Evolutionary conservation across 2,888 invertebrate species (phyloP), one percentile per base, ranked within the genome.

Genomic region (Zonitis immaculata): DNA sequence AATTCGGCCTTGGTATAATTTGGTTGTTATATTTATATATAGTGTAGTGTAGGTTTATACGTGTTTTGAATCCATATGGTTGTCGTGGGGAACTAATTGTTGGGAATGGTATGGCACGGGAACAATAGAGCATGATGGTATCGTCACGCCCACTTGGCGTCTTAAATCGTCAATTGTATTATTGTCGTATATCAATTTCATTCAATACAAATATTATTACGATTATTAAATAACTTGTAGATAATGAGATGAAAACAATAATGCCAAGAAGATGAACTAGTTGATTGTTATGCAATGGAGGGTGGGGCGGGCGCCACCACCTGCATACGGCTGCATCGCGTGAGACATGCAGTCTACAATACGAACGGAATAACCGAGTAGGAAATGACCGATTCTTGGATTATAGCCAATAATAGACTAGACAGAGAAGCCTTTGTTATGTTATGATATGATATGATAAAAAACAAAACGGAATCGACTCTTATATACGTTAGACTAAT

Each of bases 291-390:
- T 42, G 52, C 49, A 53, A 53, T 18, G 11, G 45, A 49, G 57
- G 58, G 56, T 52, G 61, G 56, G 58, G 56, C 52, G 44, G 51
- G 46, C 49, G 57, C 50, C 51, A 51, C 58, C 53, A 58, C 57
- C 59, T 59, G 59, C 59, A 57, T 58, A 35, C 35, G 16, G 28
- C 49, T 55, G 54, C 58, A 60, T 57, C 57, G 59, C 57, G 52
- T 58, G 59, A 54, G 58, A 57, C 60, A 32, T 51, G 59, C 59
- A 52, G 59, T 61, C 59, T 58, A 44, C 52, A 16, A 16, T 32
- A 32, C 12, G 8, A 46, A 35, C 44, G 42, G 47, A 47, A 51
- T 43, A n/a, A 46, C 43, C 42, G 30, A 35, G 16, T 35, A 46
- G 51, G 51, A 45, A 51, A 28, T 51, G 42, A 32, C 32, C 43